Conservation (phyloP, 2,888 invertebrate species). For the Rhagium mordax region DNA sequence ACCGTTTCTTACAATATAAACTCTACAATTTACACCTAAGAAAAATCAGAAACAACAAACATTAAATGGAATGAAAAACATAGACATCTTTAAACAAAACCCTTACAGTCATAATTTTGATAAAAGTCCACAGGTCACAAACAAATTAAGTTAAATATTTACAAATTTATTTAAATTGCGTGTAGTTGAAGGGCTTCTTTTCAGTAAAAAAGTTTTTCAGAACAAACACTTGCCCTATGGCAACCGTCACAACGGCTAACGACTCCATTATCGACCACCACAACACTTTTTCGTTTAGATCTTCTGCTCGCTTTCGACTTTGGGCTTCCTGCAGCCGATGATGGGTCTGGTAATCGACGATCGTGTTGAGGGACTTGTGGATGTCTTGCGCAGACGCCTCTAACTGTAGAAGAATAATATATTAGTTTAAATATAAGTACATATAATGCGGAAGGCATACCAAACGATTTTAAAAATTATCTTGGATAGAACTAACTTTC, state of each 20-base stretch:
- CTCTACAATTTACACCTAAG: slow-evolving; percentile 19
- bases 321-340: slow-evolving; percentile 96
- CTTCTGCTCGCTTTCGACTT: slow-evolving; percentile 95
- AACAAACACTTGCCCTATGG: slow-evolving; percentile 92
- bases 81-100: slow-evolving; percentile 14
- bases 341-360: slow-evolving; percentile 97
- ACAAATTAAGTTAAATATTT: slow-evolving; percentile 18
- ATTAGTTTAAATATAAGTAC: neutral
- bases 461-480: neutral
- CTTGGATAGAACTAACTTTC: too few species aligned
- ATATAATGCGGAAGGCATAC: neutral
- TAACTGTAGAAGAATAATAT: slow-evolving; percentile 78
- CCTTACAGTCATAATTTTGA: slow-evolving; percentile 12
- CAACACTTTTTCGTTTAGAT: slow-evolving; percentile 94
- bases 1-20: slow-evolving; percentile 23
- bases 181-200: slow-evolving; percentile 70
- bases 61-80: slow-evolving; percentile 27
- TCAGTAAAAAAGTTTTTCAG: slow-evolving; percentile 93
- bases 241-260: slow-evolving; percentile 85
- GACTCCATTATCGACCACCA: slow-evolving; percentile 96
- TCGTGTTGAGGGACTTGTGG: slow-evolving; percentile 89
- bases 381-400: slow-evolving; percentile 93
- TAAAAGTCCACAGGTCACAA: slow-evolving; percentile 23
- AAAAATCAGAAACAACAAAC: slow-evolving; percentile 8
- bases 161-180: slow-evolving; percentile 59